Conservation (phyloP, 2,888 invertebrate species). For the Gortyna flavago region DNA sequence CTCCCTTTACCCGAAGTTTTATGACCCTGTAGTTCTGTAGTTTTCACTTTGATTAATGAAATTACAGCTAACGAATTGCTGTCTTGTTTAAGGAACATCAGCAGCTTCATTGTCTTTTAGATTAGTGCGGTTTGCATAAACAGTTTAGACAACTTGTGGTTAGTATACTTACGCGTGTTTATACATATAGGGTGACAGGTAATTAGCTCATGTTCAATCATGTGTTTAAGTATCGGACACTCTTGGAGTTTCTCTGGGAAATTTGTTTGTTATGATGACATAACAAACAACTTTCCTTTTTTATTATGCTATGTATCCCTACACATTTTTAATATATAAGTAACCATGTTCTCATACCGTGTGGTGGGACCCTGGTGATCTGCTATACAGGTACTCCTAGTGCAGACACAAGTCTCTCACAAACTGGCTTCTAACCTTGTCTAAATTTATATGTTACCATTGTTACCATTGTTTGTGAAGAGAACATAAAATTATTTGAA, state of each 20-base stretch:
- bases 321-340: too few relatives aligned
- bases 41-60: slow-evolving; percentile 55
- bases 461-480: too few relatives aligned
- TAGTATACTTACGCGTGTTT: not conserved
- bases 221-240: too few relatives aligned
- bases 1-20: slow-evolving; percentile 38
- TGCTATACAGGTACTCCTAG: too few relatives aligned
- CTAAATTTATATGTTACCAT: not conserved
- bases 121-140: slow-evolving; percentile 38
- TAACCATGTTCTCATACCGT: too few relatives aligned
- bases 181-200: not conserved
- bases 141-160: slow-evolving; percentile 7
- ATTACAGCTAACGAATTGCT: slow-evolving; percentile 49
- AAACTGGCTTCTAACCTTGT: not conserved
- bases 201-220: too few relatives aligned
- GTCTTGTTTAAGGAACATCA: slow-evolving; percentile 28
- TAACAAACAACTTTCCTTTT: not conserved
- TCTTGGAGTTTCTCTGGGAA: too few relatives aligned
- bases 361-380: not conserved
- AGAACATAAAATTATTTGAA: too few relatives aligned
- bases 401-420: not conserved
- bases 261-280: too few relatives aligned
- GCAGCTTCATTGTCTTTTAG: slow-evolving; percentile 38
- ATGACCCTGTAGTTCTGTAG: slow-evolving; percentile 36
- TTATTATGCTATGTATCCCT: too few relatives aligned